phyloP scores from a whole-genome alignment of 2,888 invertebrate genomes.

The Xestia xanthographa region DNA sequence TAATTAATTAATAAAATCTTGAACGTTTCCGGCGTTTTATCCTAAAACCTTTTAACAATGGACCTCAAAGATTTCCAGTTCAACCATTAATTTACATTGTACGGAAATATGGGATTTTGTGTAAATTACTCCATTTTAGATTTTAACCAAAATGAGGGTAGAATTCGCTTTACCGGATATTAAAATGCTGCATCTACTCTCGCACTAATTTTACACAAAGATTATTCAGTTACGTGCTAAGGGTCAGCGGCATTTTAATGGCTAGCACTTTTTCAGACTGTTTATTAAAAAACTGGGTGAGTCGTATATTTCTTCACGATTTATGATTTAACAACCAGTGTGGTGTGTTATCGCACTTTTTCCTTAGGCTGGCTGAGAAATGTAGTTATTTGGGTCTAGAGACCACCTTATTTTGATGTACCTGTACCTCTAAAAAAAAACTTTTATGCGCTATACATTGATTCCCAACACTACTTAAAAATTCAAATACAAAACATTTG shows the following conservation, averaged over 20 bases:
- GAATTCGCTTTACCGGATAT: conserved; percentile 69
- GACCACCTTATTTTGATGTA: background rate
- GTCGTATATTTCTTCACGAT: conserved; percentile 46
- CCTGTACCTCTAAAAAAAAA: background rate
- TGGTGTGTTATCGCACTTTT: background rate
- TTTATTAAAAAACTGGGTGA: conserved; percentile 42
- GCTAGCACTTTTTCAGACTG: conserved; percentile 46
- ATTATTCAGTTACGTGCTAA: conserved; percentile 71
- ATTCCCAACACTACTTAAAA: background rate
- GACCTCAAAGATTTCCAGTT: conserved; percentile 50
- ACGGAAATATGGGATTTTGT: conserved; percentile 50
- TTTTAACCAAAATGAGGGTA: conserved; percentile 66
- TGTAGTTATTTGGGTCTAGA: background rate
- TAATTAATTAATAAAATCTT: conserved; percentile 58
- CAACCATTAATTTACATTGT: conserved; percentile 46
- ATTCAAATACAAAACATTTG: background rate
- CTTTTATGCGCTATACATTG: background rate
- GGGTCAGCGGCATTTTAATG: conserved; percentile 73
- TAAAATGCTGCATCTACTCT: conserved; percentile 69
- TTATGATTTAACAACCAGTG: conserved; percentile 42
- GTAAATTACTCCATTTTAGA: conserved; percentile 58
- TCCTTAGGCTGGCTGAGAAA: background rate
- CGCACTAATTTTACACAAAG: conserved; percentile 67
- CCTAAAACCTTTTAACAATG: conserved; percentile 56
- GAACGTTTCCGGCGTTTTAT: conserved; percentile 48